Base-by-base conservation (phyloP, 2,888 invertebrate species). In the Tromatobia lineatoria region DNA sequence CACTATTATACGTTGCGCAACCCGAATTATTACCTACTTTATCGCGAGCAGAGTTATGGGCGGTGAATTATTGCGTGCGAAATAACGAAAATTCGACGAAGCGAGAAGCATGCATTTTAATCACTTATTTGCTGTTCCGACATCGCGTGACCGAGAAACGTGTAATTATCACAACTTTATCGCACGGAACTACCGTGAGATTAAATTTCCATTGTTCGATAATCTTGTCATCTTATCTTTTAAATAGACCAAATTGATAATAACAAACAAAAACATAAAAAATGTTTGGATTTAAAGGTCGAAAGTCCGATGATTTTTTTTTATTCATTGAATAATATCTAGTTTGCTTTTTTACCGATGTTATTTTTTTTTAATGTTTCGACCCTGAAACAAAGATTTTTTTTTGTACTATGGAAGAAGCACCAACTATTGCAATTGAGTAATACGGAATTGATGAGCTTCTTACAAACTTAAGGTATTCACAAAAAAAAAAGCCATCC, bases 21-120 rank as follows among this genome's bases (percentile, higher is more conserved):
- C 34, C 47, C 42, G 54, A 66, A 38, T 38, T 18, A 42, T 76
- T 66, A 54, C 18, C 66, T 11, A 66, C 18, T 76, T 25, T 69
- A 45, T 77, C 45, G 25, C 25, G 6, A 47, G 54, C 57, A 10
- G n/a, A 54, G 52, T 67, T 42, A 66, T 57, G 10, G 42, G 10
- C 54, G 64, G 23, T 45, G 67, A 76, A 57, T 67, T 54, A 66
- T 76, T 20, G 67, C 76, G 76, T 76, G 54, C n/a, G 42, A 54
- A 67, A 54, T 45, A 69, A 69, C 67, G 67, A 67, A 57, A 57
- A 47, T 15, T 57, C 66, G 77, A 11, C 69, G 47, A 59, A 69
- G 25, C 59, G 29, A 34, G 34, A 34, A 29, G 7, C 6, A 4
- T 18, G n/a, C 59, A 29, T 8, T 61, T 61, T 61, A 61, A 34